Evolutionary conservation across 2,113 vertebrate species (phyloP).

Genomic region (Rhinolophus sinicus): DNA sequence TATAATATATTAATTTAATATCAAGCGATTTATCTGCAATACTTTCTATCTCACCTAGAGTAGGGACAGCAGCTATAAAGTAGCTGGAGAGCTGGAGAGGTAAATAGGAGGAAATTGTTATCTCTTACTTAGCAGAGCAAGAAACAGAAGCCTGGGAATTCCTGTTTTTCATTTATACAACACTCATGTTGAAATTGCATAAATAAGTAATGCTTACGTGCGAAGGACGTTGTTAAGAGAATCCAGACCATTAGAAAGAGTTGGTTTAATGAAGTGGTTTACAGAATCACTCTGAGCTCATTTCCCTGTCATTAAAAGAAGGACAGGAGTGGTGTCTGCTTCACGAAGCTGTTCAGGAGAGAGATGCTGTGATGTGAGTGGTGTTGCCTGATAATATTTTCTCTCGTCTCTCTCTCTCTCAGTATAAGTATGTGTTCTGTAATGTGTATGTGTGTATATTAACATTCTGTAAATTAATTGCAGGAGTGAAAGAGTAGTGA

Average conservation of each 20-base stretch:
- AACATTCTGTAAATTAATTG: not conserved
- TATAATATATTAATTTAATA: not conserved
- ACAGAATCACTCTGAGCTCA: not conserved
- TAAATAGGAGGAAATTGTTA: not conserved
- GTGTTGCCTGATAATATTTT: rapidly evolving
- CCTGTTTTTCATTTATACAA: not conserved
- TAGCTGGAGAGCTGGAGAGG: not conserved
- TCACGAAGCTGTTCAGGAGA: not conserved
- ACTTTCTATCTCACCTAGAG: not conserved
- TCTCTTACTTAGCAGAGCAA: not conserved
- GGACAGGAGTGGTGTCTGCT: rapidly evolving
- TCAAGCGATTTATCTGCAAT: not conserved
- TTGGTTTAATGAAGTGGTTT: not conserved
- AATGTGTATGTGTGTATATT: not conserved
- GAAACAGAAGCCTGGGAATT: not conserved
- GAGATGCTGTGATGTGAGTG: rapidly evolving
- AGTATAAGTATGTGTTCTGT: not conserved
- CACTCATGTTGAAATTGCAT: not conserved
- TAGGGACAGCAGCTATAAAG: not conserved
- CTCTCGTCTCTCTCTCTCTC: not conserved
- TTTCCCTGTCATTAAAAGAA: not conserved
- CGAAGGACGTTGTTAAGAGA: not conserved
- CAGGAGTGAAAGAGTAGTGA: not conserved
- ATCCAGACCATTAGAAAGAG: not conserved
- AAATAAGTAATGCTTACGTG: not conserved